phyloP scores from a whole-genome alignment of 2,888 invertebrate species.

The Cyclophora albipunctata region DNA sequence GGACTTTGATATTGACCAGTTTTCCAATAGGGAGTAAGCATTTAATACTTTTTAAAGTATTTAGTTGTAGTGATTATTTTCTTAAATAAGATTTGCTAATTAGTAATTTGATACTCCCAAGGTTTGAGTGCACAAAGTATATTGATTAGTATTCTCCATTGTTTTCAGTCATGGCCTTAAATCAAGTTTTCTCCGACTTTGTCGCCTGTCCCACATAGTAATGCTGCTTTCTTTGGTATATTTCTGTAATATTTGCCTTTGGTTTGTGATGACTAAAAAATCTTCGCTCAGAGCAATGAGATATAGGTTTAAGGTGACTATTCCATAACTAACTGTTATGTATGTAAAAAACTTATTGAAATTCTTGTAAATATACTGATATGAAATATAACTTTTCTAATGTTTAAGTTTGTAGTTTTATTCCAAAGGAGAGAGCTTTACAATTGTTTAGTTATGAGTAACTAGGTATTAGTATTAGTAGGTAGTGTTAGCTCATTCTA shows the following conservation, averaged over 20 bases:
- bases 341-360: constrained; percentile 2
- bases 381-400: constrained; percentile 20
- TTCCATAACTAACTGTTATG: constrained; percentile 24
- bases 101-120: no score
- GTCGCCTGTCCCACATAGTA: constrained; percentile 58
- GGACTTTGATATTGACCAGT: constrained; percentile 47
- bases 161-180: constrained; percentile 58
- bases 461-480: no score
- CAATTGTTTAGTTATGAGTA: not conserved
- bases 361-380: constrained; percentile 15
- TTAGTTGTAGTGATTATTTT: not conserved
- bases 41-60: not conserved
- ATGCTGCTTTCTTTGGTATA: constrained; percentile 59
- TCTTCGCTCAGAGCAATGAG: constrained; percentile 42
- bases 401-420: no score
- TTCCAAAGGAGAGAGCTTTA: not conserved
- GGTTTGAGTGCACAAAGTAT: no score
- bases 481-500: no score
- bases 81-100: not conserved
- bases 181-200: constrained; percentile 55
- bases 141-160: not conserved
- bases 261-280: constrained; percentile 62
- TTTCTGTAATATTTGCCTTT: constrained; percentile 62
- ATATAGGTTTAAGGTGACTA: constrained; percentile 46
- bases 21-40: constrained; percentile 62